phyloP scores from a whole-genome alignment of 2,113 vertebrate genomes.

The Ailuropoda melanoleuca region DNA sequence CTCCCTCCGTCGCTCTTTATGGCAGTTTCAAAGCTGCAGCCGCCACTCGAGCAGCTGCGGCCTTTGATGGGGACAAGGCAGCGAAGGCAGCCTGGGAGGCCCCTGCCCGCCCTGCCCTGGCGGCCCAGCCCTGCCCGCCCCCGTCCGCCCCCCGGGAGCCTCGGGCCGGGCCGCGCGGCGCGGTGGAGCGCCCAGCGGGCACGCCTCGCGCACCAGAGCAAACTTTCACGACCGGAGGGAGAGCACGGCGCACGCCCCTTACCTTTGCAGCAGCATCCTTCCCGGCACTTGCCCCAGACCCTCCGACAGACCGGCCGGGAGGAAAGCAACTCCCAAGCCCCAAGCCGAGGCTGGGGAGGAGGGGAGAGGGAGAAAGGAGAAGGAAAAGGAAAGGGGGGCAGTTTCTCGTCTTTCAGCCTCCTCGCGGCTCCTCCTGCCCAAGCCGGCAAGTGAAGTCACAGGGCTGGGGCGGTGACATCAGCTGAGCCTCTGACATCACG shows the following conservation, averaged over 20 bases:
- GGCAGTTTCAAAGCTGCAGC: constrained; percentile 82
- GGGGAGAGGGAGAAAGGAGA: constrained; percentile 13
- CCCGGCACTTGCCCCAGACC: constrained; percentile 81
- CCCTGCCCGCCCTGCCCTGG: background rate
- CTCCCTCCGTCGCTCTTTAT: constrained; percentile 76
- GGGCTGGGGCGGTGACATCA: constrained; percentile 87
- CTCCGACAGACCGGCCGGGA: constrained; percentile 64
- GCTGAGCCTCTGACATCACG: constrained; percentile 88
- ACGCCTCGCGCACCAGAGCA: constrained; percentile 78
- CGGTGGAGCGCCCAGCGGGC: constrained; percentile 45
- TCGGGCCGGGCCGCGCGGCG: background rate
- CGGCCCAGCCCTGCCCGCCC: background rate
- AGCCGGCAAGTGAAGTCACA: constrained; percentile 87
- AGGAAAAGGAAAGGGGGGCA: constrained; percentile 59
- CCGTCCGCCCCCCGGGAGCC: constrained; percentile 21
- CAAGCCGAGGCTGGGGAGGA: background rate
- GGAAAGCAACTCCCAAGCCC: constrained; percentile 43
- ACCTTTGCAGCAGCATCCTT: constrained; percentile 84
- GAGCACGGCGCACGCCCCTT: constrained; percentile 75
- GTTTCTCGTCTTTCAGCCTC: constrained; percentile 80
- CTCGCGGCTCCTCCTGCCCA: constrained; percentile 83
- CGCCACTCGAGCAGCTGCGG: constrained; percentile 82
- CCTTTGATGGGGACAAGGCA: constrained; percentile 80
- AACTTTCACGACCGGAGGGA: constrained; percentile 82
- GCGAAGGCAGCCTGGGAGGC: constrained; percentile 48